Conservation (phyloP, 2,113 vertebrate genomes). For the Eulemur macaco region DNA sequence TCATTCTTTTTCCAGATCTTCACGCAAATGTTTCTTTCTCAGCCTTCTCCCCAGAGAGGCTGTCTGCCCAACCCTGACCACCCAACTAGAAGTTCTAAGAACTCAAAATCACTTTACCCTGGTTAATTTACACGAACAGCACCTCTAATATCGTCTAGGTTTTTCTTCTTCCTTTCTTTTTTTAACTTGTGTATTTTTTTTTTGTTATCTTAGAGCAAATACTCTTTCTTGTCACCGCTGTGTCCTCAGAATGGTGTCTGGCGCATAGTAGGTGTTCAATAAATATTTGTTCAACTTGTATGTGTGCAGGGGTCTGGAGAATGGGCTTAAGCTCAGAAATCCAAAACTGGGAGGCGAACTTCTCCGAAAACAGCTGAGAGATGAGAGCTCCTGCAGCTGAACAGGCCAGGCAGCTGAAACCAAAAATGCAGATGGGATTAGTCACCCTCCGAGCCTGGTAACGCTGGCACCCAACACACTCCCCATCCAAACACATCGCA, state of each 20-base stretch:
- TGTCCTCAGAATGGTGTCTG: background rate
- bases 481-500: slow-evolving; percentile 74
- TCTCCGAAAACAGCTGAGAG: slow-evolving; percentile 68
- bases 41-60: background rate
- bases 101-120: background rate
- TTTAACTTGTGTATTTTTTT: background rate
- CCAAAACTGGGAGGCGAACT: background rate
- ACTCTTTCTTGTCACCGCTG: background rate
- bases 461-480: slow-evolving; percentile 77
- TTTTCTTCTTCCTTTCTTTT: background rate
- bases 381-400: slow-evolving; percentile 69
- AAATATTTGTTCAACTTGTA: background rate
- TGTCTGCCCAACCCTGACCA: too few relatives aligned
- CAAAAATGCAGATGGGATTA: slow-evolving; percentile 82
- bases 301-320: accelerated
- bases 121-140: background rate
- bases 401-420: slow-evolving; percentile 77
- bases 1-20: background rate
- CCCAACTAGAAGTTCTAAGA: background rate
- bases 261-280: background rate
- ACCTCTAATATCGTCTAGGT: background rate
- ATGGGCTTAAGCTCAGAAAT: background rate
- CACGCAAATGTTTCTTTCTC: background rate
- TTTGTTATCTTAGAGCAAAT: background rate
- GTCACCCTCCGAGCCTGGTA: slow-evolving; percentile 81